Evolutionary conservation across 2,113 vertebrate species (phyloP), one percentile per base, ranked within the genome.

Genomic region (Petromus typicus): DNA sequence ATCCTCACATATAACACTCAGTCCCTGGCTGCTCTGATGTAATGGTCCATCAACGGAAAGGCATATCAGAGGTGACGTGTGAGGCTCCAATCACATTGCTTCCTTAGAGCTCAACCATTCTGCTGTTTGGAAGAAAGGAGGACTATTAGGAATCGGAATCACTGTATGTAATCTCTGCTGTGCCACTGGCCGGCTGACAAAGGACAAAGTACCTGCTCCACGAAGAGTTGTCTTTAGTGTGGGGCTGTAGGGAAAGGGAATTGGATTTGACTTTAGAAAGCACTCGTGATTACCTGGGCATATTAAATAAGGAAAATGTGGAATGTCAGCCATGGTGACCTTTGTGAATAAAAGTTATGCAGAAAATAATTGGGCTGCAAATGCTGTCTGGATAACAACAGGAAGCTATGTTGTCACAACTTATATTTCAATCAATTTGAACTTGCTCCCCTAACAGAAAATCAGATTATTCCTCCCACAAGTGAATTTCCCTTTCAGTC

Each of bases 401-500:
- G 34, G 92, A 93, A 93, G 67, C 63, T 27, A 93, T 83, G 25
- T 45, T 61, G 23, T 61, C 40, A 91, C 40, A 93, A 25, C 73
- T 71, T 90, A 91, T 16, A 95, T 87, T 67, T 87, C 57, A 92
- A 45, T 92, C 48, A 81, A 80, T 86, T 18, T 56, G 79, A 1
- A 91, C 37, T 93, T 86, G 48, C 4, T 87, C 54, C 71, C 56
- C 56, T 25, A 87, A 66, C 79, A 64, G 12, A 93, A 79, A 93
- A 84, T 66, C 88, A 89, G 90, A 93, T 86, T 75, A 73, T 56
- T 51, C 66, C 57, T 96, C 66, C 89, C 40, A 84, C 40, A 96
- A 91, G 54, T 67, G 56, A 86, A 66, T 79, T 92, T 89, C 45
- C 25, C 63, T 86, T 92, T 86, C 37, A 76, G 69, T 48, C 67